Evolutionary conservation across 23 tunicate species (phyloP).

Genomic region (Halocynthia roretzi): DNA sequence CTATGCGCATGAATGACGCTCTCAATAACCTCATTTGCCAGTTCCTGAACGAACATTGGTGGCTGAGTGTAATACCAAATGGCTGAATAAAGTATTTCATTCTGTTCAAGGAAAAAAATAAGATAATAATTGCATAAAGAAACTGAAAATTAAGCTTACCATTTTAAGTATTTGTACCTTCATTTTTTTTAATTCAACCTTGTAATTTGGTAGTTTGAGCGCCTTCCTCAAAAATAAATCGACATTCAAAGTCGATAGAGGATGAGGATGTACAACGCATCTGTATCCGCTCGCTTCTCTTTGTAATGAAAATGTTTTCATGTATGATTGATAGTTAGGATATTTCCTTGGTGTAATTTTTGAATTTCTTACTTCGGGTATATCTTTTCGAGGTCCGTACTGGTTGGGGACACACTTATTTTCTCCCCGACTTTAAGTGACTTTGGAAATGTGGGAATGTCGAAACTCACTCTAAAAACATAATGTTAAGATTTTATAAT

Average conservation of each 20-base stretch:
- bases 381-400: not conserved
- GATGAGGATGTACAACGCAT: slow-evolving; percentile 13
- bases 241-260: slow-evolving; percentile 9
- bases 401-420: slow-evolving; percentile 2
- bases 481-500: not conserved
- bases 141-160: not conserved
- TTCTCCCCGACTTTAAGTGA: not conserved
- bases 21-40: slow-evolving; percentile 1
- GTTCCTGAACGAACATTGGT: not conserved
- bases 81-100: slow-evolving; percentile 16
- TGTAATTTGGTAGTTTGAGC: slow-evolving; percentile 2
- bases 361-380: slow-evolving; percentile 11
- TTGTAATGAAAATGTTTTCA: not conserved
- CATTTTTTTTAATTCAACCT: not conserved
- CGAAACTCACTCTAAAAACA: slow-evolving; percentile 13
- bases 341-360: not conserved
- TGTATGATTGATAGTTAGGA: not conserved
- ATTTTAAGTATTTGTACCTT: not conserved
- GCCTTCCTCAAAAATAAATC: slow-evolving; percentile 1
- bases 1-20: slow-evolving; percentile 5
- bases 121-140: not conserved
- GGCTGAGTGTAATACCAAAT: slow-evolving; percentile 24
- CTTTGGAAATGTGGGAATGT: slow-evolving; percentile 8
- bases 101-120: not conserved
- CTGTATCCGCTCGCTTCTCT: slow-evolving; percentile 7